Conservation (phyloP, 2,113 vertebrate genomes). For the Toxotes jaculatrix region DNA sequence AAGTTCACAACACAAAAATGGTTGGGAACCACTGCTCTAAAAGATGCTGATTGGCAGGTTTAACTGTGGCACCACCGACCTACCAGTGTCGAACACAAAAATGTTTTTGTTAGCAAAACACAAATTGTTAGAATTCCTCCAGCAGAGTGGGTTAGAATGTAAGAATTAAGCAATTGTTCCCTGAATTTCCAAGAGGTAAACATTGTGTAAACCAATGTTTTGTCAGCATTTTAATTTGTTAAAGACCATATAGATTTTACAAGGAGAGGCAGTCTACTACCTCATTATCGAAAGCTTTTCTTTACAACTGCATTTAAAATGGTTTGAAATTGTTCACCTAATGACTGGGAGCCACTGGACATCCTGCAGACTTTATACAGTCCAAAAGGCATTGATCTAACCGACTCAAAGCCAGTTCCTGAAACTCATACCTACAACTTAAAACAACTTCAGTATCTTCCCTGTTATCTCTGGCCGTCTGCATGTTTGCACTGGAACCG, state of each 20-base stretch:
- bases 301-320: slow-evolving; percentile 8
- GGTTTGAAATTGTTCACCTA: not conserved
- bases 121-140: slow-evolving; percentile 28
- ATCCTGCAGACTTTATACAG: slow-evolving; percentile 5
- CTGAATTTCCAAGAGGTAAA: slow-evolving; percentile 11
- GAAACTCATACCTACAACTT: slow-evolving; percentile 29
- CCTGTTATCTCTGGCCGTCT: slow-evolving; percentile 30
- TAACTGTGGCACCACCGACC: not conserved
- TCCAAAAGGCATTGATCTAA: slow-evolving; percentile 22
- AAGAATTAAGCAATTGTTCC: slow-evolving; percentile 10
- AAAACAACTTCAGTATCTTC: slow-evolving; percentile 34
- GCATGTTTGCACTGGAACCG: slow-evolving; percentile 65
- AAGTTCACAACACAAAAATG: not conserved
- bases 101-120: slow-evolving; percentile 5
- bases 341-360: slow-evolving; percentile 14
- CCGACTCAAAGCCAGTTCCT: slow-evolving; percentile 32
- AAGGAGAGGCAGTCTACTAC: not conserved
- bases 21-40: not conserved
- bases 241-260: not conserved
- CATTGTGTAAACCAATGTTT: not conserved
- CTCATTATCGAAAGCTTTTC: slow-evolving; percentile 7
- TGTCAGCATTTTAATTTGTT: not conserved
- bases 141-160: not conserved
- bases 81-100: not conserved
- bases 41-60: slow-evolving; percentile 5